Evolutionary conservation across 2,888 invertebrate species (phyloP), one percentile per base, ranked within the genome.

Genomic region (Gortyna flavago): DNA sequence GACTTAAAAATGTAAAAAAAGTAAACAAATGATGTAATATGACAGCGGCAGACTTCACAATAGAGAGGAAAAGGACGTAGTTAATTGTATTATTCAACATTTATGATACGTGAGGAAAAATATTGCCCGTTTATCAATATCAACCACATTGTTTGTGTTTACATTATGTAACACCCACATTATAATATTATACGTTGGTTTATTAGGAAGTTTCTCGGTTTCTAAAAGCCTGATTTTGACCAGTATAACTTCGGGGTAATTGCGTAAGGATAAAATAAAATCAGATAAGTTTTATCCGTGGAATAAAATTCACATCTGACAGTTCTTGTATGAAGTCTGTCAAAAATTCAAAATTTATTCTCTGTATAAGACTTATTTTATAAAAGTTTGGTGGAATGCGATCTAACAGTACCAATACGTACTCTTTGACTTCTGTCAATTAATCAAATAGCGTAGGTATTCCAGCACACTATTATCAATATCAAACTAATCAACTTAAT

Each of bases 1-100:
- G 64, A 79, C 64, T 41, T 44, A 1, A 71, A 80, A 70, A 29
- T 3, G 3, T 5, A 59, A 72, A 44, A 44, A 79, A 81, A 73
- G 48, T 81, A 13, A 74, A 9, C n/a, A 32, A 64, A 81, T 48
- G 25, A 65, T 65, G 54, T 41, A 38, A 54, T n/a, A 80, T 48
- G 38, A 57, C 62, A n/a, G 54, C 54, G 8, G 21, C 32, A 54
- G 41, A 35, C 16, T 72, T 16, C 54, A 16, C n/a, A 25, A n/a
- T 16, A 64, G 18, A 38, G 29, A 80, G 21, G 48, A 77, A 62
- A 41, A 11, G 18, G 41, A 44, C 38, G 18, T 18, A 35, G 32
- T 25, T 51, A 38, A 64, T 57, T 48, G n/a, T 57, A 18, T 11
- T n/a, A n/a, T n/a, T n/a, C n/a, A n/a, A n/a, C n/a, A 44, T 71